phyloP scores from a whole-genome alignment of 2,113 vertebrate genomes.

The Kryptolebias marmoratus region DNA sequence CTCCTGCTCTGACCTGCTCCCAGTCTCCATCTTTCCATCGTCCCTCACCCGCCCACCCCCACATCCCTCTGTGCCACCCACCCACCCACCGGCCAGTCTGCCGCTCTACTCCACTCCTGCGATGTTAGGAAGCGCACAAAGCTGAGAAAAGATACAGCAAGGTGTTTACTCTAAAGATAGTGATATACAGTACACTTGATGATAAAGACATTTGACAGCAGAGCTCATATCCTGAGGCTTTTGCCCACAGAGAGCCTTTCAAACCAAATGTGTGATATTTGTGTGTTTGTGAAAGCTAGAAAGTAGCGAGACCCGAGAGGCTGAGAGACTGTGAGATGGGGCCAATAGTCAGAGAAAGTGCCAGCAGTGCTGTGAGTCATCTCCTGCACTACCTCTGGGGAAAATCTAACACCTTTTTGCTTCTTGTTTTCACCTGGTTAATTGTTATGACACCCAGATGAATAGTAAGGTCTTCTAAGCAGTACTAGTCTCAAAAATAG shows the following conservation, averaged over 20 bases:
- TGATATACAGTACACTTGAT: slow-evolving; percentile 9
- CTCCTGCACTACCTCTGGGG: background rate
- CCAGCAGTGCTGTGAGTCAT: background rate
- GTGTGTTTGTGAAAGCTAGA: background rate
- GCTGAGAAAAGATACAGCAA: slow-evolving; percentile 1
- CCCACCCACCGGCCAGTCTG: slow-evolving; percentile 48
- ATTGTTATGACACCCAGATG: background rate
- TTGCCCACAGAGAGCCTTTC: slow-evolving; percentile 18
- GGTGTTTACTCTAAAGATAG: slow-evolving; percentile 20
- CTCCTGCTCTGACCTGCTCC: slow-evolving; percentile 51
- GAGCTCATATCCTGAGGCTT: slow-evolving; percentile 20
- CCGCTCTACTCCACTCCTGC: slow-evolving; percentile 27
- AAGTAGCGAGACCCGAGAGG: background rate
- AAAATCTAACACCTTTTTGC: background rate
- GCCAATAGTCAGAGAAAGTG: background rate
- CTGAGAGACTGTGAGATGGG: background rate
- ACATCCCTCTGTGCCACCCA: slow-evolving; percentile 16
- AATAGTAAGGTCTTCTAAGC: background rate
- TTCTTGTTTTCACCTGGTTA: slow-evolving; percentile 2
- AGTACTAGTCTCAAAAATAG: background rate
- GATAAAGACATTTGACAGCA: slow-evolving; percentile 42
- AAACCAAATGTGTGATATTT: slow-evolving; percentile 21
- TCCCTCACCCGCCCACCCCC: background rate
- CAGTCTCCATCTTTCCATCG: slow-evolving; percentile 38
- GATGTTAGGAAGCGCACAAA: slow-evolving; percentile 7